A percentile compares a stretch with the other conserved stretches of the same genome.
Evolutionary conservation across 2,888 invertebrate genomes (phyloP).

Genomic region (Papilio protenor): DNA sequence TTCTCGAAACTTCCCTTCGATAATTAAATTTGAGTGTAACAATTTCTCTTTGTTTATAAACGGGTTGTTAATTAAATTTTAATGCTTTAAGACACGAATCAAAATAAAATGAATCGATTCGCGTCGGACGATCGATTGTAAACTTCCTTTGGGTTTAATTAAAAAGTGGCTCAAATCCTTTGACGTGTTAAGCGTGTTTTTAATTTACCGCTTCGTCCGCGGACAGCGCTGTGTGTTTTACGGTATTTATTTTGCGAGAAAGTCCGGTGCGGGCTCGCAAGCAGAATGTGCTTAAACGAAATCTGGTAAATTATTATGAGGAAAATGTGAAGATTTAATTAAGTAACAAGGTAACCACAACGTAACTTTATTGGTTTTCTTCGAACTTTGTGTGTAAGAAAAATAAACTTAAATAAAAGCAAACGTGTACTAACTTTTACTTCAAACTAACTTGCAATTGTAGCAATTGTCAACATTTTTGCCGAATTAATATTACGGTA

Average conservation of each 20-base stretch:
- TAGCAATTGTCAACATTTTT: too few relatives aligned
- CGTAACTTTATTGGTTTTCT: background rate
- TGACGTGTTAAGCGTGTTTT: slow-evolving; percentile 50
- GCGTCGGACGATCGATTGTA: slow-evolving; percentile 55
- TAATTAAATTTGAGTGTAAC: slow-evolving; percentile 34
- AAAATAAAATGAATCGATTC: slow-evolving; percentile 63
- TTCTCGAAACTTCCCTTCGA: slow-evolving; percentile 33
- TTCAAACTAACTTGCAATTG: too few relatives aligned
- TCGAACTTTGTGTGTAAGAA: background rate
- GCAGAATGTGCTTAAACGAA: slow-evolving; percentile 18
- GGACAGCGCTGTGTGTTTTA: slow-evolving; percentile 41
- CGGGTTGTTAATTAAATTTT: slow-evolving; percentile 78
- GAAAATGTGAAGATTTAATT: background rate
- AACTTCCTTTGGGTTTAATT: slow-evolving; percentile 58
- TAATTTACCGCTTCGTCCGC: slow-evolving; percentile 39
- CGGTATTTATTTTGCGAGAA: slow-evolving; percentile 56
- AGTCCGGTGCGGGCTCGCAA: slow-evolving; percentile 44
- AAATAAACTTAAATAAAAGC: too few relatives aligned
- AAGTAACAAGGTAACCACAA: background rate
- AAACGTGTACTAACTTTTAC: too few relatives aligned
- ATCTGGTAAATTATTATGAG: slow-evolving; percentile 6
- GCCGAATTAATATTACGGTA: too few relatives aligned
- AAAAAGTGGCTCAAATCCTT: slow-evolving; percentile 57
- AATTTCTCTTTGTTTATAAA: slow-evolving; percentile 52
- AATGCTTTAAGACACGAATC: slow-evolving; percentile 63